Base-by-base conservation (phyloP, 1,140 invertebrate genomes). In the Caenorhabditis tropicalis region DNA sequence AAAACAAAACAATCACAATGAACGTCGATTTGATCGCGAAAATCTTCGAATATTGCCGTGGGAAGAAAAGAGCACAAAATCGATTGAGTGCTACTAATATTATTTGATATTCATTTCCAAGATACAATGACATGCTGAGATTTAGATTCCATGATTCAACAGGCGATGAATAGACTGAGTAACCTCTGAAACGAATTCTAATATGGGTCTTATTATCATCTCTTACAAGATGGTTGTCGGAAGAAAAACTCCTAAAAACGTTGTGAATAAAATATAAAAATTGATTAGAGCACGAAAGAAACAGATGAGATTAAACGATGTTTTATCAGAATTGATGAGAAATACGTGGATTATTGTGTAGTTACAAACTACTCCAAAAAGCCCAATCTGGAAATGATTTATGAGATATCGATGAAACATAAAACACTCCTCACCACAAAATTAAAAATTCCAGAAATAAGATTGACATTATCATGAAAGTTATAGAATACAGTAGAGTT, bases 61-160 rank as follows among this genome's bases (percentile, higher is more conserved):
- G 65, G 27, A 74, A 74, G 19, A 74, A 74, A 2, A 74, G 36
- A 4, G 65, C 65, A 43, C 65, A 74, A 15, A 74, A 74, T 24
- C 65, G 43, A n/a, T 74, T 74, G 36, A 74, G 65, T 27, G 65
- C 65, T 4, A 74, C 36, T 9, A 74, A 39, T 43, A 19, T 43
- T n/a, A 74, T 74, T 21, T 74, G 65, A 24, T 74, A 74, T 12
- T 74, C 65, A 46, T 74, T 74, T 27, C 65, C 65, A n/a, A 39
- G 65, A 74, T 74, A 74, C 10, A 74, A 19, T 1, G 65, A 33
- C 29, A 31, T 74, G 7, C 27, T 27, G 1, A 46, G 24, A 43
- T 74, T 74, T 5, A 74, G 6, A 12, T 33, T 24, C 65, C 65
- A 74, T 2, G 65, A 74, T 31, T 74, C 65, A 19, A 74, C 9